phyloP scores from a whole-genome alignment of 2,113 vertebrate species.

The human (Homo sapiens) region DNA sequence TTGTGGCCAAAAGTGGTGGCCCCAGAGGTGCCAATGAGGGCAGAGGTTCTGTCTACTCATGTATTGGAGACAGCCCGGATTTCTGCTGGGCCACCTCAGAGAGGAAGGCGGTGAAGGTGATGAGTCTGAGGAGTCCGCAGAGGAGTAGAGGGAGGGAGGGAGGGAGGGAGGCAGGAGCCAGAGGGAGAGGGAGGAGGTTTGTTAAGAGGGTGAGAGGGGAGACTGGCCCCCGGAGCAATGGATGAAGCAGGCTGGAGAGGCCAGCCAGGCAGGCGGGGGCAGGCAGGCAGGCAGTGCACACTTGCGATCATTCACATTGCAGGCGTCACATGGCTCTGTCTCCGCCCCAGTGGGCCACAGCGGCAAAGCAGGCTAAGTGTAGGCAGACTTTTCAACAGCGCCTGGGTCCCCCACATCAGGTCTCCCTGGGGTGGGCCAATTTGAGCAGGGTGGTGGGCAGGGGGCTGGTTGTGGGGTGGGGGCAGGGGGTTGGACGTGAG shows the following conservation, averaged over 20 bases:
- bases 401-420: conserved; percentile 82
- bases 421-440: conserved; percentile 77
- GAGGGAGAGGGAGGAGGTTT: background rate
- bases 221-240: conserved; percentile 70
- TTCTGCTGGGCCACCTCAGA: background rate
- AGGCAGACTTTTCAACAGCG: conserved; percentile 96
- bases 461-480: conserved; percentile 21
- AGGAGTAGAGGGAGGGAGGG: conserved; percentile 14
- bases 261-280: conserved; percentile 69
- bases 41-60: background rate
- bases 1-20: background rate
- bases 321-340: conserved; percentile 83
- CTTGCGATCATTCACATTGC: conserved; percentile 83
- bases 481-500: background rate
- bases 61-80: conserved; percentile 2
- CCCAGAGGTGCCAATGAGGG: background rate
- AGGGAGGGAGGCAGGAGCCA: background rate
- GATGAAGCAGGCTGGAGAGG: conserved; percentile 78
- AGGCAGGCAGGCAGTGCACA: conserved; percentile 80
- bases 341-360: conserved; percentile 85
- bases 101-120: background rate
- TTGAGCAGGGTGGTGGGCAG: conserved; percentile 37
- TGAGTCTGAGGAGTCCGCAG: background rate
- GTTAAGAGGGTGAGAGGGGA: conserved; percentile 70
- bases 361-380: conserved; percentile 94